Percentiles rank a stretch among this genome's conserved stretches.
Evolutionary conservation across 2,888 invertebrate genomes (phyloP).

Genomic region (Oscheius myriophilus): DNA sequence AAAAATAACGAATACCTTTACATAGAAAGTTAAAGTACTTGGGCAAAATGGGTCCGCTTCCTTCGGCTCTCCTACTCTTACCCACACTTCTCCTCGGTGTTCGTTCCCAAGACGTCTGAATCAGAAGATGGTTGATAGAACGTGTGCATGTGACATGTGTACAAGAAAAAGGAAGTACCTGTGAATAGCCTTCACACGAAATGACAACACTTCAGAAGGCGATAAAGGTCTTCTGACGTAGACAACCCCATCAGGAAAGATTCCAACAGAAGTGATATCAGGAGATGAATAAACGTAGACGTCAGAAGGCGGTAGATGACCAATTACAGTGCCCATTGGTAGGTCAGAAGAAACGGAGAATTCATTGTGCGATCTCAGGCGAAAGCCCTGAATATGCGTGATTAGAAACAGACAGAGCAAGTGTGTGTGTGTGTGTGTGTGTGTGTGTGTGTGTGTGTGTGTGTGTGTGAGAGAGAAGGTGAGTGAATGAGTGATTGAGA

Average conservation of each 20-base stretch:
- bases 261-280: neutral
- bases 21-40: neutral
- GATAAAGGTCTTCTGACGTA: constrained; percentile 17
- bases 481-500: neutral
- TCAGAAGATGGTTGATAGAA: no score
- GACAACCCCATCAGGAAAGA: constrained; percentile 30
- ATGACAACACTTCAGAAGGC: constrained; percentile 2
- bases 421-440: no score
- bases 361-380: neutral
- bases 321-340: constrained; percentile 6
- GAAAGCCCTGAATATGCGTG: constrained; percentile 22
- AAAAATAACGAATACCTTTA: constrained; percentile 1
- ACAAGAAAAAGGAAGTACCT: no score
- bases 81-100: constrained; percentile 13
- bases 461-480: no score
- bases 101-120: constrained; percentile 10
- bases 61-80: neutral
- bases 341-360: constrained; percentile 5
- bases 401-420: no score
- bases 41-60: neutral
- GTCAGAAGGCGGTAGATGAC: constrained; percentile 11
- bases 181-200: constrained; percentile 23
- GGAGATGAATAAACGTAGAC: constrained; percentile 3
- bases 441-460: neutral
- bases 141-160: no score